Base-by-base conservation (phyloP, 2,113 vertebrate species). In the Zosterops japonicus region DNA sequence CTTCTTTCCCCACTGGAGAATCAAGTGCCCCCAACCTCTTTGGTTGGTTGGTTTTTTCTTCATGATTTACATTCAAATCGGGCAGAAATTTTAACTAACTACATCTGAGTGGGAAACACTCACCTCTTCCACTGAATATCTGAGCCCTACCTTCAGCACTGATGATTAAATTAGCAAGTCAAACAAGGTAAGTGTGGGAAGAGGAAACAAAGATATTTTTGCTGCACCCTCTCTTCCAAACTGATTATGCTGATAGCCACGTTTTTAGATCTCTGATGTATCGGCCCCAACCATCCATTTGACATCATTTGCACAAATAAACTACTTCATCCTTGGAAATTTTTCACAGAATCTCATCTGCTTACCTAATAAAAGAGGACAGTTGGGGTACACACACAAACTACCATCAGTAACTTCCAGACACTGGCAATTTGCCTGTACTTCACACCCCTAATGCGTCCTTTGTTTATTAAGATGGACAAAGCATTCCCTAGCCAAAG, bases 151-250 rank as follows among this genome's bases (percentile, higher is more conserved):
- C 53, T 59, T 64, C 76, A 71, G 82, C 14, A 24, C 47, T 24
- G 59, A 59, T 88, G 82, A 96, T 95, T 97, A 95, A 96, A 93
- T 92, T 90, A 95, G 85, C 90, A 93, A 95, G 88, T 92, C 82
- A 93, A 92, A 95, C 85, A 86, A 94, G 56, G 47, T 59, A 80
- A 95, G 85, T 39, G 33, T 52, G 44, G 41, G 47, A 94, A 61
- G 56, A 93, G 50, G 39, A 91, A 93, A 67, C 13, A 27, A n/a
- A 86, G 64, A 36, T 29, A 53, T 57, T 41, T 86, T 83, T 77
- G 11, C 24, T 46, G 71, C 47, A 88, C 56, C 31, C 50, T 80
- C 31, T 85, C 55, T 74, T 86, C 47, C 57, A 74, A 74, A 83
- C 44, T 88, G 47, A 86, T 90, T 87, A 86, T 52, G 87, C n/a